A percentile compares a stretch with the other conserved stretches of the same genome.
phyloP scores from a whole-genome alignment of 1,140 invertebrate species.

The Trachymyrmex septentrionalis region DNA sequence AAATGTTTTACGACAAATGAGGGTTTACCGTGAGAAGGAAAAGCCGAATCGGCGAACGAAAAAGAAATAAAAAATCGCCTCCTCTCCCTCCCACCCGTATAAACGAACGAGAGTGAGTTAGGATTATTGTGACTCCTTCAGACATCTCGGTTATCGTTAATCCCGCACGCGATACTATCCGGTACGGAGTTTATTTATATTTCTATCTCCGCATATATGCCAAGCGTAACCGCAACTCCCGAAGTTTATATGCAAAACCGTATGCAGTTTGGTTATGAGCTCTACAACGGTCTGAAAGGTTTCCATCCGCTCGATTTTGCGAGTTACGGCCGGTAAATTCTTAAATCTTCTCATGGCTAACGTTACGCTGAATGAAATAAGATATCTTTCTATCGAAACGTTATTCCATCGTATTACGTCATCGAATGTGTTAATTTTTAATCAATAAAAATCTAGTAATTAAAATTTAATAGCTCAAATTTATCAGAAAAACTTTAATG shows the following conservation, averaged over 20 bases:
- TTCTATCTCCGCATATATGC: constrained; percentile 17
- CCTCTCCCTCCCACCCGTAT: neutral
- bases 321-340: neutral
- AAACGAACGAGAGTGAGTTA: constrained; percentile 39
- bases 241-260: constrained; percentile 64
- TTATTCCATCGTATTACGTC: neutral
- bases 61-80: constrained; percentile 22
- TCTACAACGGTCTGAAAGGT: constrained; percentile 50
- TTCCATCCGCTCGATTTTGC: constrained; percentile 29
- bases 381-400: constrained; percentile 4
- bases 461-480: neutral
- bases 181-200: constrained; percentile 69
- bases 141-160: constrained; percentile 67
- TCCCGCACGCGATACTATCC: constrained; percentile 58
- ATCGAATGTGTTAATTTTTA: neutral
- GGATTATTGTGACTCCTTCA: constrained; percentile 69
- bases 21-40: constrained; percentile 67
- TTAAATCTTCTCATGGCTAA: constrained; percentile 44
- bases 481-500: too few relatives aligned
- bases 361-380: constrained; percentile 34
- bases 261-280: constrained; percentile 64
- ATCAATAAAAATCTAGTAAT: neutral
- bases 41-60: constrained; percentile 24
- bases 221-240: constrained; percentile 50
- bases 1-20: constrained; percentile 74